Base-by-base conservation (phyloP, 2,113 vertebrate genomes). In the Triplophysa dalaica region DNA sequence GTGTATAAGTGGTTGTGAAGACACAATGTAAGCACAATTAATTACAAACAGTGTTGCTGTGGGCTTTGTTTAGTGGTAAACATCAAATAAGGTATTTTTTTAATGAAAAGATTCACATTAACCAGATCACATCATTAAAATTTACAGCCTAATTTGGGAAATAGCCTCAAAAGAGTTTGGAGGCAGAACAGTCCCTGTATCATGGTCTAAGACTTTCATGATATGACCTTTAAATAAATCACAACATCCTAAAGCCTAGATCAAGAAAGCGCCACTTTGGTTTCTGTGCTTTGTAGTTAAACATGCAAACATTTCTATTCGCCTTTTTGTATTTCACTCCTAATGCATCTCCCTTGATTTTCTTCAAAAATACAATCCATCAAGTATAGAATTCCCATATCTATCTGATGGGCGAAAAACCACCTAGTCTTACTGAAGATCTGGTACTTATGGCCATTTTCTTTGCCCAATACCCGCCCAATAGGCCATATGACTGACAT, bases 131-230 rank as follows among this genome's bases (percentile, higher is more conserved):
- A 86, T 91, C 83, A 84, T 92, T 90, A 90, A 83, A 89, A 87
- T 91, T 92, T 91, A 92, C 89, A 85, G 87, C 83, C 84, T 60
- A 73, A 80, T 85, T 91, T 84, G 85, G 84, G 75, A 88, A 91
- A 87, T 86, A 13, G 77, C 83, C 87, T 33, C 88, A 78, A 70
- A 80, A 84, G 84, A 83, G 81, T 77, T 88, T 88, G 84, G 82
- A 81, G 78, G 83, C 58, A 86, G 64, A 77, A 84, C 82, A 85
- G 80, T 85, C 78, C 87, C 87, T 84, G 81, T 87, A 86, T 88
- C 77, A 73, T 61, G 85, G 87, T 83, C 89, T 78, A 70, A 75
- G 84, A 87, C 86, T 87, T 79, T 85, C 62, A 85, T 82, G 84
- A 84, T 80, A 80, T 75, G 84, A 87, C 84, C 87, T 87, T 83